These are phyloP conservation scores for Diadophis punctatus DNA, from an alignment of 2,113 vertebrate genomes.

Conservation along the genomic window DNA sequence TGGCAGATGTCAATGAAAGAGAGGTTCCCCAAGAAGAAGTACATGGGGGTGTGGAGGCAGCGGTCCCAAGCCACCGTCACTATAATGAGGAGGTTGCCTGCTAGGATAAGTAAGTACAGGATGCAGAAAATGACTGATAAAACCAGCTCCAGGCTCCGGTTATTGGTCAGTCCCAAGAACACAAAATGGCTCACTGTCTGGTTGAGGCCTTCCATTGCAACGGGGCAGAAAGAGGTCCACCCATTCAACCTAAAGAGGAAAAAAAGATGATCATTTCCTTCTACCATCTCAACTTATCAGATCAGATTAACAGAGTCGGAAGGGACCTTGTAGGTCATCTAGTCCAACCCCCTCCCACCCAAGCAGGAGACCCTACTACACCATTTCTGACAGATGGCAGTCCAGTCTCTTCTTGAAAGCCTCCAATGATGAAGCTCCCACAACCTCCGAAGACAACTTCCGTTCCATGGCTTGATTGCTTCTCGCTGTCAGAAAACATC, in stretches of 20 bases:
- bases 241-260: neutral
- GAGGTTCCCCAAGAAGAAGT: slow-evolving; percentile 65
- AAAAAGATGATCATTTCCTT: neutral
- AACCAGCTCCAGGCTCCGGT: neutral
- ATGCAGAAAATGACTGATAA: slow-evolving; percentile 45
- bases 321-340: no score
- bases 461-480: no score
- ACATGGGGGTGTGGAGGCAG: slow-evolving; percentile 61
- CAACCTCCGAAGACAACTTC: no score
- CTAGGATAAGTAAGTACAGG: slow-evolving; percentile 51
- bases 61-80: slow-evolving; percentile 20
- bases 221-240: neutral
- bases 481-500: no score
- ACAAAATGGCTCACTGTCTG: slow-evolving; percentile 60
- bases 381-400: no score
- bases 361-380: no score
- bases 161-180: neutral
- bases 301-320: no score
- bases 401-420: no score
- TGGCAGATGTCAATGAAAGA: slow-evolving; percentile 65
- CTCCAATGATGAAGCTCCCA: no score
- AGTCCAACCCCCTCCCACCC: no score
- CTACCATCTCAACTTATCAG: neutral
- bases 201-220: slow-evolving; percentile 50
- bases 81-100: slow-evolving; percentile 57